These are phyloP conservation scores for Drosophila dunni DNA, from an alignment of 1,140 invertebrate species.

Conservation along the genomic window DNA sequence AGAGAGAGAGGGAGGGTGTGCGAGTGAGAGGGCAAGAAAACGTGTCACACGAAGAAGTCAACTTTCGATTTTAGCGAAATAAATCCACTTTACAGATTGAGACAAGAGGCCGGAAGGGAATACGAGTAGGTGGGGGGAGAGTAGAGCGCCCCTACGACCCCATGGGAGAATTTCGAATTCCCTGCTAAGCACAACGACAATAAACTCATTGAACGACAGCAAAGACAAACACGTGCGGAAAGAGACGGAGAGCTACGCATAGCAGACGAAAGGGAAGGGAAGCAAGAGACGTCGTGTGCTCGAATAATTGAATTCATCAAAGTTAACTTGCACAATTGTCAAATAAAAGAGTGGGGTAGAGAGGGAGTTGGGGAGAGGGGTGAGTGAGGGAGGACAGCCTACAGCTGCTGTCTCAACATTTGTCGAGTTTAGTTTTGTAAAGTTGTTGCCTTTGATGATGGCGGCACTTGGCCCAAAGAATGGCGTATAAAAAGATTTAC, in stretches of 20 bases:
- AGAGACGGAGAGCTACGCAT: slow-evolving; percentile 19
- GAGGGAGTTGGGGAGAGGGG: not conserved
- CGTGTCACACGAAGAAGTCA: slow-evolving; percentile 56
- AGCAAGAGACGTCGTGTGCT: slow-evolving; percentile 50
- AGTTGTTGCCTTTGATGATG: slow-evolving; percentile 77
- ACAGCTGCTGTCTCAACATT: slow-evolving; percentile 52
- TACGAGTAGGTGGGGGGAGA: not conserved
- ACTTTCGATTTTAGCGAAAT: slow-evolving; percentile 79
- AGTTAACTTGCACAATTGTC: slow-evolving; percentile 80
- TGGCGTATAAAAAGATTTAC: slow-evolving; percentile 78
- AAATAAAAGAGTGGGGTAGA: slow-evolving; percentile 50
- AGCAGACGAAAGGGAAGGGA: slow-evolving; percentile 31
- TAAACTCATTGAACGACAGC: slow-evolving; percentile 65
- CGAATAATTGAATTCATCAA: slow-evolving; percentile 82
- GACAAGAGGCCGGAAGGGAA: slow-evolving; percentile 21
- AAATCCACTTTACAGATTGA: slow-evolving; percentile 79
- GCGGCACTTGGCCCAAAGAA: slow-evolving; percentile 48
- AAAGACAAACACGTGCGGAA: slow-evolving; percentile 68
- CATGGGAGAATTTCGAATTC: slow-evolving; percentile 69
- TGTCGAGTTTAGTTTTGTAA: slow-evolving; percentile 65
- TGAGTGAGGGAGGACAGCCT: not conserved
- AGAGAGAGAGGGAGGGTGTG: not conserved
- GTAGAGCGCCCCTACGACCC: slow-evolving; percentile 2
- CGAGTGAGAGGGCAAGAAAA: not conserved
- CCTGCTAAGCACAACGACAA: slow-evolving; percentile 66